Conservation (phyloP, 2,797 vertebrate genomes). For the Sebastes itinus region DNA sequence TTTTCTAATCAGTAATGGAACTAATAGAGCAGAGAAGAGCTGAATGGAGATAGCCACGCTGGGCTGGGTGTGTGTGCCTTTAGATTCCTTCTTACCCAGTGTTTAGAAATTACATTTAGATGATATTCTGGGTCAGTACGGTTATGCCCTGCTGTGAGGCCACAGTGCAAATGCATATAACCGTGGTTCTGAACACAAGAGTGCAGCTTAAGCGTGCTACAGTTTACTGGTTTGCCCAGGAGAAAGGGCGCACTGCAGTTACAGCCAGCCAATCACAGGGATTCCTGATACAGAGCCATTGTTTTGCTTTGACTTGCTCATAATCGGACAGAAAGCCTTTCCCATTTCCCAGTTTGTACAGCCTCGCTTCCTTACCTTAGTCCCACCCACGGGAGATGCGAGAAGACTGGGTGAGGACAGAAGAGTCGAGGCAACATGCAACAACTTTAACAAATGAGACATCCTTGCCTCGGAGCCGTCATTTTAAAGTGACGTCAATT, state of each 20-base stretch:
- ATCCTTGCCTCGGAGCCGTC: too few relatives aligned
- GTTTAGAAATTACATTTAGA: not conserved
- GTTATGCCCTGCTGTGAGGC: not conserved
- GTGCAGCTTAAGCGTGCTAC: not conserved
- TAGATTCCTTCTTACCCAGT: not conserved
- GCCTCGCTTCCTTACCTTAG: too few relatives aligned
- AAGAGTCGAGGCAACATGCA: too few relatives aligned
- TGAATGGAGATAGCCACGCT: conserved; percentile 9
- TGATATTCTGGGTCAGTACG: not conserved
- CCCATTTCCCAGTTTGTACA: too few relatives aligned
- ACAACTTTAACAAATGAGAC: too few relatives aligned
- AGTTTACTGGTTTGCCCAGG: not conserved
- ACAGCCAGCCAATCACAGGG: conserved; percentile 17
- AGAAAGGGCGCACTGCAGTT: not conserved
- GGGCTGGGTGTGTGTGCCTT: not conserved
- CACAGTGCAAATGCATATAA: not conserved
- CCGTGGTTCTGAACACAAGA: not conserved
- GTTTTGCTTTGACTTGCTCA: conserved; percentile 20
- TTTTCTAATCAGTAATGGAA: conserved; percentile 64
- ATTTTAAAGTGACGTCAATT: too few relatives aligned
- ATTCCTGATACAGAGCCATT: not conserved
- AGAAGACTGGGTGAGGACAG: too few relatives aligned
- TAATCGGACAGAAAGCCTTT: not conserved
- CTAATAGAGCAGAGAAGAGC: conserved; percentile 18
- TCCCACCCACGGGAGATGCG: too few relatives aligned